A percentile compares a stretch with the other conserved stretches of the same genome.
phyloP scores from a whole-genome alignment of 2,888 invertebrate species.

The Pyrrhia umbra region DNA sequence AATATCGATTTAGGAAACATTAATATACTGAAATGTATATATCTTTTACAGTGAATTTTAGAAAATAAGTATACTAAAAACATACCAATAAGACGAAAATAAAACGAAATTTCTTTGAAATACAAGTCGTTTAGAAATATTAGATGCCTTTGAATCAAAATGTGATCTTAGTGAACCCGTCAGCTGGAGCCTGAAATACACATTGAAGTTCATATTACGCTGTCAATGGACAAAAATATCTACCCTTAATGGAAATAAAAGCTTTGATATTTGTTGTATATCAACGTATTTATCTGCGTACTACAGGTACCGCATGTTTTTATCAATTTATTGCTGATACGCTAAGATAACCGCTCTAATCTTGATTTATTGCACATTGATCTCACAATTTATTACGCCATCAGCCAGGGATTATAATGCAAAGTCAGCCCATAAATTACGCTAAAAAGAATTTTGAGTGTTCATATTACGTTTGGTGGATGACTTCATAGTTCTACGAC shows the following conservation, averaged over 20 bases:
- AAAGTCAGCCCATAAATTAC: constrained; percentile 64
- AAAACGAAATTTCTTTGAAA: constrained; percentile 45
- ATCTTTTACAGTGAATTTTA: constrained; percentile 14
- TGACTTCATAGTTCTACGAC: constrained; percentile 29
- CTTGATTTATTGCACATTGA: constrained; percentile 74
- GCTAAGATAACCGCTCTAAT: constrained; percentile 68
- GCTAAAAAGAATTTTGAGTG: constrained; percentile 37
- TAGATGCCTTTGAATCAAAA: constrained; percentile 32
- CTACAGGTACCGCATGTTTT: constrained; percentile 53
- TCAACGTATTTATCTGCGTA: constrained; percentile 19
- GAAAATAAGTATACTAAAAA: constrained; percentile 12
- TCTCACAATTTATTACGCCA: constrained; percentile 68
- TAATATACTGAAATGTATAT: constrained; percentile 34
- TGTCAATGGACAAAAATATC: constrained; percentile 7
- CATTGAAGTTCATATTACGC: constrained; percentile 15
- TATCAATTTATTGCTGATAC: constrained; percentile 71
- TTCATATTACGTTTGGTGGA: constrained; percentile 38
- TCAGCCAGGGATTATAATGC: constrained; percentile 64
- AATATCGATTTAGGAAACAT: constrained; percentile 19
- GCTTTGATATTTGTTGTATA: constrained; percentile 29
- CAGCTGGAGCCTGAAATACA: constrained; percentile 21
- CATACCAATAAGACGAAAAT: constrained; percentile 29
- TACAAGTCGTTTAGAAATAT: constrained; percentile 22
- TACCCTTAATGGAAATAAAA: constrained; percentile 26
- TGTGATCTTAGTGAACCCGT: constrained; percentile 16